Evolutionary conservation across 2,113 vertebrate genomes (phyloP).

Genomic region (Tenrec ecaudatus): DNA sequence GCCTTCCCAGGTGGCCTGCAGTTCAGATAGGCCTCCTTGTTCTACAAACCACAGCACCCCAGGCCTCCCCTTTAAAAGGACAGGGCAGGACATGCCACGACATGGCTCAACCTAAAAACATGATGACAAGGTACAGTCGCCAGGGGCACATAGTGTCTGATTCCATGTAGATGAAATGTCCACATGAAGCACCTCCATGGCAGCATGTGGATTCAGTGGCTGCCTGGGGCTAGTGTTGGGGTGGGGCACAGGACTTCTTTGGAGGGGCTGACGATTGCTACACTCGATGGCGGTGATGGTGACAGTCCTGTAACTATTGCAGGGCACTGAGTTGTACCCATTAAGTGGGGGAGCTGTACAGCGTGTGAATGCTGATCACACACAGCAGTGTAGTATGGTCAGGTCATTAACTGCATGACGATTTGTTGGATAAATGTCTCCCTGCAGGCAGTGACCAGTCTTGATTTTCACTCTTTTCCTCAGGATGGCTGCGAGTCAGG

Average conservation of each 20-base stretch:
- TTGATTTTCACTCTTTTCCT: neutral
- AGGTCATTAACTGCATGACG: neutral
- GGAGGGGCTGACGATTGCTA: neutral
- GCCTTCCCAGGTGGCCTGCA: neutral
- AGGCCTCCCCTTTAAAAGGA: neutral
- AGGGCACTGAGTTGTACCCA: neutral
- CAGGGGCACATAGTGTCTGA: accelerated
- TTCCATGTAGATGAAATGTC: neutral
- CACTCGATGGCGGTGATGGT: accelerated
- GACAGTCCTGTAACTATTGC: neutral
- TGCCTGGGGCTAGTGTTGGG: accelerated
- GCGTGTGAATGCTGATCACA: neutral
- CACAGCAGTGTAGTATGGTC: neutral
- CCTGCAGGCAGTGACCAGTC: neutral
- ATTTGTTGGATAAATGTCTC: neutral
- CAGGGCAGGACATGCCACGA: too few species aligned
- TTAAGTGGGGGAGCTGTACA: accelerated
- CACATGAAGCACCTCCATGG: neutral
- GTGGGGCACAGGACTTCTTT: neutral
- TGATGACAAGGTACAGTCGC: neutral
- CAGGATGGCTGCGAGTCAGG: too few species aligned
- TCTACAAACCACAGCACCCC: accelerated
- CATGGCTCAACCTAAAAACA: accelerated
- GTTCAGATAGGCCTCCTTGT: neutral
- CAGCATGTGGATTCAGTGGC: too few species aligned